Percentiles rank a stretch among this genome's conserved stretches.
phyloP scores from a whole-genome alignment of 2,113 vertebrate species.

The Dendropsophus ebraccatus region DNA sequence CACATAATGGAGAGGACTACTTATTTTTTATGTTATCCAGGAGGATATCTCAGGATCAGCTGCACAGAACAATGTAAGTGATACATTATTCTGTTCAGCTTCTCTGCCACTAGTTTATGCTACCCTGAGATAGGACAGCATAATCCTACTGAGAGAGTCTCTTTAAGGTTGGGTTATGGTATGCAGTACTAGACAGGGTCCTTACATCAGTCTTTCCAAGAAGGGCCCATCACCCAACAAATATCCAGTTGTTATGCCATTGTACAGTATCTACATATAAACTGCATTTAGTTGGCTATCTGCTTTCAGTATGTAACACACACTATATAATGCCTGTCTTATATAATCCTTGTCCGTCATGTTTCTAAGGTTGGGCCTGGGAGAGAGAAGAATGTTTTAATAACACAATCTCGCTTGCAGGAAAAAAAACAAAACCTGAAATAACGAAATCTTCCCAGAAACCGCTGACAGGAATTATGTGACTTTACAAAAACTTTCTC shows the following conservation, averaged over 20 bases:
- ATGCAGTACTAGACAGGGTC: too few relatives aligned
- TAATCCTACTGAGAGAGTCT: too few relatives aligned
- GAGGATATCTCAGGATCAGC: too few relatives aligned
- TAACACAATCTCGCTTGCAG: not conserved
- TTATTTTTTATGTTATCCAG: too few relatives aligned
- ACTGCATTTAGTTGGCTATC: not conserved
- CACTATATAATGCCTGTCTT: not conserved
- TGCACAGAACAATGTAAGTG: too few relatives aligned
- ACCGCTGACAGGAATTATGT: conserved; percentile 18
- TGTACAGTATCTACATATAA: not conserved
- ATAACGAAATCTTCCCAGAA: conserved; percentile 16
- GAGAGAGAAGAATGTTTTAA: conserved; percentile 31
- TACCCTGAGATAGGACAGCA: too few relatives aligned
- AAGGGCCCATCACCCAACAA: too few relatives aligned
- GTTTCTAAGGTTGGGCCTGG: not conserved
- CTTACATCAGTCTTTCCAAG: too few relatives aligned
- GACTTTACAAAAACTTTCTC: conserved; percentile 7
- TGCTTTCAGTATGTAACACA: not conserved
- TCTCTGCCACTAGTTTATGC: too few relatives aligned
- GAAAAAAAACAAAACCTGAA: conserved; percentile 42
- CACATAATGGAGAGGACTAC: too few relatives aligned
- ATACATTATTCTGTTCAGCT: too few relatives aligned
- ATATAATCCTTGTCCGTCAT: not conserved
- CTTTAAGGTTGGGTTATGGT: too few relatives aligned
- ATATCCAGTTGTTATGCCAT: not conserved